phyloP scores from a whole-genome alignment of 2,888 invertebrate genomes.

The Lasioglossum morio region DNA sequence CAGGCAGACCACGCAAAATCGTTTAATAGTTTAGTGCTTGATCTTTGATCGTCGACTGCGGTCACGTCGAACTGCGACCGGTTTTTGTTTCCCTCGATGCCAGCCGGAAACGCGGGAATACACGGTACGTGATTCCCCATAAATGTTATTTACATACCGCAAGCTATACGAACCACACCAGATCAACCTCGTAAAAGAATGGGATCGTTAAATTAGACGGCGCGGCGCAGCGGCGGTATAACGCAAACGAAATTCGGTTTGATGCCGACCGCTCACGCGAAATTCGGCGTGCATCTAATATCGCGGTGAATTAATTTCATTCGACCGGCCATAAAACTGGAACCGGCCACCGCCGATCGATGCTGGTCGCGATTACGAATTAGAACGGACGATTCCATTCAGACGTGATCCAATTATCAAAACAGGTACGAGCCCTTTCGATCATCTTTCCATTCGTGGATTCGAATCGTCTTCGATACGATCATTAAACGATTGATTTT shows the following conservation, averaged over 20 bases:
- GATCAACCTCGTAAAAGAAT: conserved; percentile 44
- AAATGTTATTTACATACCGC: conserved; percentile 47
- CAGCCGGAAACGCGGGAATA: not conserved
- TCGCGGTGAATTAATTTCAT: conserved; percentile 1
- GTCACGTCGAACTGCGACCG: not conserved
- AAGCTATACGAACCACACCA: conserved; percentile 25
- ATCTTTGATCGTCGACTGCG: conserved; percentile 10
- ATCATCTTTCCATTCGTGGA: not conserved
- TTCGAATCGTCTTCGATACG: not conserved
- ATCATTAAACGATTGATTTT: not conserved
- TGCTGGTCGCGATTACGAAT: conserved; percentile 1
- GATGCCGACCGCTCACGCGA: not conserved
- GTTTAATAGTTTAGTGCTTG: conserved; percentile 2
- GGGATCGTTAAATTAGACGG: conserved; percentile 48
- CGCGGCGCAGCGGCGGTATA: not conserved
- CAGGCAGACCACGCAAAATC: not conserved
- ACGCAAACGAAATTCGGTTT: conserved; percentile 28
- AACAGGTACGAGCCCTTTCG: not conserved
- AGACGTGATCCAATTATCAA: conserved; percentile 26
- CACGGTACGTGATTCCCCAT: not conserved
- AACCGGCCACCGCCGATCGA: not conserved
- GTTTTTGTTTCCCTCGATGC: not conserved
- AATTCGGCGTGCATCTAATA: conserved; percentile 3
- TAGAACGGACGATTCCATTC: not conserved
- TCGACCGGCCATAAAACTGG: not conserved